phyloP scores from a whole-genome alignment of 2,797 vertebrate species.

The Arrhamphus sclerolepis region DNA sequence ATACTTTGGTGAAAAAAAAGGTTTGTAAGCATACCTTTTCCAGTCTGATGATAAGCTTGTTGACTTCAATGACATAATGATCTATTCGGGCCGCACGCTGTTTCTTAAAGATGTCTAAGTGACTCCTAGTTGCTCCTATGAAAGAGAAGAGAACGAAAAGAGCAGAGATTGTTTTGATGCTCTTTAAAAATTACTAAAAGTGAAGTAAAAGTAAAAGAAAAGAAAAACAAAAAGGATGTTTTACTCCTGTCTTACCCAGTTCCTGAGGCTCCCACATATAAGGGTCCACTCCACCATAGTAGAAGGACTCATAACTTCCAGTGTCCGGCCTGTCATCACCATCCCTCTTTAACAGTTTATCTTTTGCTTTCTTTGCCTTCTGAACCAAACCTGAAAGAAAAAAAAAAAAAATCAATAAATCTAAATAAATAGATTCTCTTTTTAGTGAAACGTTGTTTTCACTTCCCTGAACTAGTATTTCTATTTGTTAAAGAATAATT shows the following conservation, averaged over 20 bases:
- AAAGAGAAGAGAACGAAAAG: conserved; percentile 6
- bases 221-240: background rate
- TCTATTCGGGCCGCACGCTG: conserved; percentile 95
- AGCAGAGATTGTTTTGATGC: no score
- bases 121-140: conserved; percentile 88
- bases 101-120: conserved; percentile 93
- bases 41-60: conserved; percentile 97
- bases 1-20: background rate
- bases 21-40: conserved; percentile 87
- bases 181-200: no score
- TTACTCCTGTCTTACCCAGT: conserved; percentile 83
- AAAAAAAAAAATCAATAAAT: background rate
- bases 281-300: conserved; percentile 94
- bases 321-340: conserved; percentile 88
- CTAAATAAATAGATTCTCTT: no score
- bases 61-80: conserved; percentile 97
- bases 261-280: conserved; percentile 99
- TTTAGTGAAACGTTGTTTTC: no score
- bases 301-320: conserved; percentile 91
- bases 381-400: conserved; percentile 87
- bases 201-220: background rate
- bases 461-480: no score
- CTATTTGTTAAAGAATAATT: no score
- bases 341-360: conserved; percentile 91
- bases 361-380: conserved; percentile 96